These are phyloP conservation scores for Rhabdomys pumilio DNA, from an alignment of 2,797 vertebrate species.

Conservation along the genomic window DNA sequence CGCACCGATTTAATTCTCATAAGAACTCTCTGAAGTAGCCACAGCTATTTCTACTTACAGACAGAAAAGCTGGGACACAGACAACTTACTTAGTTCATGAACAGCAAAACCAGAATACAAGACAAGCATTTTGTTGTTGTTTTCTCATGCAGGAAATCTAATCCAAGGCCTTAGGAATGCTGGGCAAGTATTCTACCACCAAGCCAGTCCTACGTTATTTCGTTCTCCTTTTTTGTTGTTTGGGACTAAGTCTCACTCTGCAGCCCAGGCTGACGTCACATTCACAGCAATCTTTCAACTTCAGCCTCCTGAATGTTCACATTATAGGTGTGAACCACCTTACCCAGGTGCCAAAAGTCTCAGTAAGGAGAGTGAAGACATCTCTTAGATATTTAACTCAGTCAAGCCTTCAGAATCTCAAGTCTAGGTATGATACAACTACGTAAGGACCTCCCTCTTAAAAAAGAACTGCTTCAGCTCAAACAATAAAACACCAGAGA, in stretches of 20 bases:
- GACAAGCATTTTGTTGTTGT: not conserved
- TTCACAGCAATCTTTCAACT: not conserved
- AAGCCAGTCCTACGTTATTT: not conserved
- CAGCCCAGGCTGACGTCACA: not conserved
- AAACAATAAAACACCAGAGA: not conserved
- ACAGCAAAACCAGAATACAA: constrained; percentile 31
- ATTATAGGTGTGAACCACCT: not conserved
- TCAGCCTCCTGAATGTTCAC: not conserved
- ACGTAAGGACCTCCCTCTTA: not conserved
- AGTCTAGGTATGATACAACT: not conserved
- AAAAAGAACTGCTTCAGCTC: not conserved
- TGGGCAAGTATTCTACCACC: not conserved
- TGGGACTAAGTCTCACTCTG: not conserved
- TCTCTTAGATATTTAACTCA: not conserved
- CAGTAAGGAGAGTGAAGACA: constrained; percentile 39
- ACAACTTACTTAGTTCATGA: constrained; percentile 47
- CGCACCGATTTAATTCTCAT: constrained; percentile 53
- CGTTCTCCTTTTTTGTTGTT: not conserved
- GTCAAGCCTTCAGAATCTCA: constrained; percentile 23
- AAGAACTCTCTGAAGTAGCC: constrained; percentile 9
- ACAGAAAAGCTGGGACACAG: constrained; percentile 56
- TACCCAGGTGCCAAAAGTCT: not conserved
- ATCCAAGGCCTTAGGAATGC: not conserved
- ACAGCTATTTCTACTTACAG: constrained; percentile 16
- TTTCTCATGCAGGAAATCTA: not conserved